phyloP scores from a whole-genome alignment of 2,113 vertebrate species.

The Seriola aureovittata region DNA sequence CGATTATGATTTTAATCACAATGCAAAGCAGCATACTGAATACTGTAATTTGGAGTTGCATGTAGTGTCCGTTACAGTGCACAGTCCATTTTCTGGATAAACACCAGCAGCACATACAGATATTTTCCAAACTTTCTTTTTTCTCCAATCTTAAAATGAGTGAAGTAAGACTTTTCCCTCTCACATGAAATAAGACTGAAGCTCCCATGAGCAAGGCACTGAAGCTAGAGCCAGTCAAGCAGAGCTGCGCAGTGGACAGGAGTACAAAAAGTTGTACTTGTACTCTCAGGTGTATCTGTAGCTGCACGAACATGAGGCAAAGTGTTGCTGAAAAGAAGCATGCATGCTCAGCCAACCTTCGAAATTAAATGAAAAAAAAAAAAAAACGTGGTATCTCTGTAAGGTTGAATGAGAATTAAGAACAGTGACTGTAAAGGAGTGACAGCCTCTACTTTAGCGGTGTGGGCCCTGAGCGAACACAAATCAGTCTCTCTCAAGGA shows the following conservation, averaged over 20 bases:
- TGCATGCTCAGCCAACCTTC: slow-evolving; percentile 17
- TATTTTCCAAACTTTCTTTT: not conserved
- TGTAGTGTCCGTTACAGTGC: not conserved
- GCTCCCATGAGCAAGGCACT: slow-evolving; percentile 33
- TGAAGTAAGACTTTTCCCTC: not conserved
- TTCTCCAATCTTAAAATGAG: slow-evolving; percentile 13
- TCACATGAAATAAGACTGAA: not conserved
- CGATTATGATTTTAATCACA: not conserved
- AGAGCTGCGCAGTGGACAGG: slow-evolving; percentile 24
- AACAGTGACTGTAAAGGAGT: not conserved
- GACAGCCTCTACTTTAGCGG: slow-evolving; percentile 11
- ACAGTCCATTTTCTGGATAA: not conserved
- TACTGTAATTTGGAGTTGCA: no score
- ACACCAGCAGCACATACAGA: not conserved
- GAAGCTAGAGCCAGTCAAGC: not conserved
- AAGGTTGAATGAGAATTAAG: not conserved
- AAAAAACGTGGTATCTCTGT: not conserved
- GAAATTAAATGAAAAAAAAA: not conserved
- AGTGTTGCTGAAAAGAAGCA: slow-evolving; percentile 17
- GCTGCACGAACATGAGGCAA: slow-evolving; percentile 9
- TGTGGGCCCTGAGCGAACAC: slow-evolving; percentile 7
- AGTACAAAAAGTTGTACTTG: slow-evolving; percentile 27
- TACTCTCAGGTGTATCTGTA: slow-evolving; percentile 31
- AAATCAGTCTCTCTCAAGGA: slow-evolving; percentile 40
- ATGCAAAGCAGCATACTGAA: no score